Conservation (phyloP, 2,888 invertebrate genomes). For the Rambutsinella grinnellia region DNA sequence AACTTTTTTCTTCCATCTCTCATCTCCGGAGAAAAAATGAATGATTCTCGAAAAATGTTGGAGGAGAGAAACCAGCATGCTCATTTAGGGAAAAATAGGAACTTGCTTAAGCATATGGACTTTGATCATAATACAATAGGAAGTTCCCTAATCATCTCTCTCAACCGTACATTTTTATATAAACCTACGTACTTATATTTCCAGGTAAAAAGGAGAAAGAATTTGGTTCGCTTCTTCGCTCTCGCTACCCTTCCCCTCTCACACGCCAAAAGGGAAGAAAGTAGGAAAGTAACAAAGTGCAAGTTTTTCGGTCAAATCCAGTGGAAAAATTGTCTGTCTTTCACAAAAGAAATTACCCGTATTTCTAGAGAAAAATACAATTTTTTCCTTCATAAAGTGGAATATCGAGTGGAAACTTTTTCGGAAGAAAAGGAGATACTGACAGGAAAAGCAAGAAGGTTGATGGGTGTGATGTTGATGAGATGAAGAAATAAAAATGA, state of each 20-base stretch:
- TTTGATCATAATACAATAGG: too few relatives aligned
- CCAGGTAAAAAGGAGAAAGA: background rate
- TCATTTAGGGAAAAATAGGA: background rate
- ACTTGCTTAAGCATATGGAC: too few relatives aligned
- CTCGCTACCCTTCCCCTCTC: background rate
- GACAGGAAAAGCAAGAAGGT: background rate
- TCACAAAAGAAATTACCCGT: slow-evolving; percentile 51
- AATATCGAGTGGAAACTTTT: background rate
- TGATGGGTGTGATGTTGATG: background rate
- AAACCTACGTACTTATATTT: too few relatives aligned
- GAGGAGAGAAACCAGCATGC: slow-evolving; percentile 21
- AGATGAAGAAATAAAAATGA: slow-evolving; percentile 2
- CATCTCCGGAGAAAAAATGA: slow-evolving; percentile 13
- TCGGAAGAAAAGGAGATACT: slow-evolving; percentile 3
- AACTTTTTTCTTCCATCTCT: slow-evolving; percentile 13
- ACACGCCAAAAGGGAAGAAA: slow-evolving; percentile 44
- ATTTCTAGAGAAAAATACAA: slow-evolving; percentile 8
- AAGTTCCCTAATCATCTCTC: too few relatives aligned
- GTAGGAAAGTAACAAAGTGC: slow-evolving; percentile 47
- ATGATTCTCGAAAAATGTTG: slow-evolving; percentile 26
- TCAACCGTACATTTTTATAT: too few relatives aligned
- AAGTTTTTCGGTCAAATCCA: slow-evolving; percentile 37
- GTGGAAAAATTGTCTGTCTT: slow-evolving; percentile 45
- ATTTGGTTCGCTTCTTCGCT: background rate
- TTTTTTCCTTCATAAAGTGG: too few relatives aligned